A percentile compares a stretch with the other conserved stretches of the same genome.
phyloP scores from a whole-genome alignment of 1,140 invertebrate species.

The Pogonomyrmex barbatus region DNA sequence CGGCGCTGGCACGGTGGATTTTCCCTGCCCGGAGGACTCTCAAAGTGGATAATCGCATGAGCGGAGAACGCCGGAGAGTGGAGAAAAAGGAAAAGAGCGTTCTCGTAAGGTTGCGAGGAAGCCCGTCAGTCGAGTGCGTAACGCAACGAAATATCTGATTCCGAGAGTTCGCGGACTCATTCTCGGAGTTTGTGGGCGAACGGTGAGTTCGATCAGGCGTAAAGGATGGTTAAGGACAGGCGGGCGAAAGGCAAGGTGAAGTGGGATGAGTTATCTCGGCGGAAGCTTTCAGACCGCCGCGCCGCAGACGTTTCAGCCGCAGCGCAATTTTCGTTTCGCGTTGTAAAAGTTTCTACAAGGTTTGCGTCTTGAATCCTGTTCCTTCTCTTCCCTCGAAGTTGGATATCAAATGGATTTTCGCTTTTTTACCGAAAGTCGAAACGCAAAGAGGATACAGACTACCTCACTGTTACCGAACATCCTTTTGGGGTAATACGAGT shows the following conservation, averaged over 20 bases:
- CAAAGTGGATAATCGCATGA: constrained; percentile 61
- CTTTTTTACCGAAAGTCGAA: constrained; percentile 14
- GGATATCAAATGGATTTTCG: constrained; percentile 71
- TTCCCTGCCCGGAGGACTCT: constrained; percentile 43
- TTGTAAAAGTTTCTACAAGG: constrained; percentile 79
- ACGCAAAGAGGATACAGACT: neutral
- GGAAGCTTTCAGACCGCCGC: constrained; percentile 58
- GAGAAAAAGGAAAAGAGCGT: constrained; percentile 13
- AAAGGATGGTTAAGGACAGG: constrained; percentile 72
- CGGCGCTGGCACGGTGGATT: constrained; percentile 9
- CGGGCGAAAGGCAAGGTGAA: constrained; percentile 62
- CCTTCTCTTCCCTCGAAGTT: constrained; percentile 46
- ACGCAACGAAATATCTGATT: constrained; percentile 73
- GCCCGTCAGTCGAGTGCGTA: constrained; percentile 68
- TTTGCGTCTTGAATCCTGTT: constrained; percentile 72
- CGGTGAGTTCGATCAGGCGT: constrained; percentile 64
- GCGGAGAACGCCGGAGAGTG: constrained; percentile 18
- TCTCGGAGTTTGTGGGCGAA: constrained; percentile 65
- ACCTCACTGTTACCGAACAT: too few species aligned
- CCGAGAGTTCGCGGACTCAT: constrained; percentile 71
- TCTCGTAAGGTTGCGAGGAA: constrained; percentile 29
- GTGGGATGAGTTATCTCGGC: constrained; percentile 66
- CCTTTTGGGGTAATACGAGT: too few species aligned
- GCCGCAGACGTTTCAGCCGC: constrained; percentile 21
- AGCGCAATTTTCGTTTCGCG: constrained; percentile 73